phyloP scores from a whole-genome alignment of 2,888 invertebrate genomes.

The Cephus rjabovi region DNA sequence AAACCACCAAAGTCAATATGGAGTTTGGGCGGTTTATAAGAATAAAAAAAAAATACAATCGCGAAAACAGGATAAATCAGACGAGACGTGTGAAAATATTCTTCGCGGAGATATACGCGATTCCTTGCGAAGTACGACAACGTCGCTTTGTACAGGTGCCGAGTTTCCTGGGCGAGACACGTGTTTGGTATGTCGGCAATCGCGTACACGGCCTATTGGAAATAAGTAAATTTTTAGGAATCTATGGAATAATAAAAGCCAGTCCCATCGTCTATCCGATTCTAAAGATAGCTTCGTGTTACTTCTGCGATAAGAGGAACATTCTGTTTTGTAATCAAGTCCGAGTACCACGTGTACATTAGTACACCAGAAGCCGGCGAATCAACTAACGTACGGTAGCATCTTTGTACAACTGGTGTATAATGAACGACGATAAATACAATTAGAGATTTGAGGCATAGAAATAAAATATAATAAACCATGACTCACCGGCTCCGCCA shows the following conservation, averaged over 20 bases:
- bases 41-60: not conserved
- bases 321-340: not conserved
- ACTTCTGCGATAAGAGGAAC: constrained; percentile 6
- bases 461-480: constrained; percentile 17
- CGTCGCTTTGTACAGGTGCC: not conserved
- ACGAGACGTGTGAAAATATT: not conserved
- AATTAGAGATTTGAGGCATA: constrained; percentile 16
- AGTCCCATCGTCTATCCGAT: not conserved
- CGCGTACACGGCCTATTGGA: not conserved
- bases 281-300: not conserved
- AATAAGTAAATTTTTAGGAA: not conserved
- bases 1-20: not conserved
- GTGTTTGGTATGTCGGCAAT: too few relatives aligned
- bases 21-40: not conserved
- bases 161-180: not conserved
- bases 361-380: not conserved
- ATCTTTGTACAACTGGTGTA: not conserved
- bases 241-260: not conserved
- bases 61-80: too few relatives aligned
- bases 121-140: not conserved
- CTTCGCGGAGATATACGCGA: not conserved
- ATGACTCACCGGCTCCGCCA: constrained; percentile 80
- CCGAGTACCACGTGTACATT: not conserved
- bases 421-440: not conserved
- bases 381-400: not conserved